Evolutionary conservation across 1,140 invertebrate genomes (phyloP).

Genomic region (Bombus breviceps): DNA sequence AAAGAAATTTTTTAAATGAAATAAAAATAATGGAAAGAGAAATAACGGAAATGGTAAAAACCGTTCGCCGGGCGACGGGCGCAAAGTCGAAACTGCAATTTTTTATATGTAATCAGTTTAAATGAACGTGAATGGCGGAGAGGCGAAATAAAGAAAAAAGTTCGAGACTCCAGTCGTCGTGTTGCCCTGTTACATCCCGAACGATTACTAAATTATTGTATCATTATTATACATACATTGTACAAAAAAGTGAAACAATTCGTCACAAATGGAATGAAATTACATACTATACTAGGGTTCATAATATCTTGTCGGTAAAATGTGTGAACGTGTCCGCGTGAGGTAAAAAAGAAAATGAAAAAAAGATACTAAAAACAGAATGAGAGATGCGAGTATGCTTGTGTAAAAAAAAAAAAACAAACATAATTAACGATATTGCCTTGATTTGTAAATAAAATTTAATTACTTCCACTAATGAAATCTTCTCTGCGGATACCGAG

Average conservation of each 20-base stretch:
- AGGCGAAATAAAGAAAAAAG: neutral
- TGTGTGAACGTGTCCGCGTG: neutral
- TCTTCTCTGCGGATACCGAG: conserved; percentile 60
- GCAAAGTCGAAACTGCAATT: conserved; percentile 55
- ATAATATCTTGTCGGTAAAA: neutral
- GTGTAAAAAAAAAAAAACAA: conserved; percentile 56
- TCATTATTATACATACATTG: conserved; percentile 44
- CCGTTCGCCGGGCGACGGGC: conserved; percentile 64
- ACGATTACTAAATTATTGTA: conserved; percentile 57
- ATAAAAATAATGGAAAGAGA: conserved; percentile 28
- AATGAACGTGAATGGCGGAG: conserved; percentile 39
- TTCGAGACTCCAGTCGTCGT: conserved; percentile 8
- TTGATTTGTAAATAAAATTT: conserved; percentile 82
- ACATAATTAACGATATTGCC: conserved; percentile 78
- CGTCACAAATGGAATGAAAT: conserved; percentile 33
- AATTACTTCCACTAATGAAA: conserved; percentile 76
- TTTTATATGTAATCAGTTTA: conserved; percentile 65
- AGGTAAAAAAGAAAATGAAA: neutral
- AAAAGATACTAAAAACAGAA: conserved; percentile 18
- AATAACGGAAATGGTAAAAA: conserved; percentile 42
- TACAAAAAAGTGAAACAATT: conserved; percentile 44
- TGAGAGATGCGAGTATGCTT: conserved; percentile 58
- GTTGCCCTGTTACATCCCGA: conserved; percentile 25
- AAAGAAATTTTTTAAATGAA: neutral
- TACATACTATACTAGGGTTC: conserved; percentile 14